These are phyloP conservation scores for Pristionchus pacificus DNA, from an alignment of 1,140 invertebrate species.

Conservation along the genomic window DNA sequence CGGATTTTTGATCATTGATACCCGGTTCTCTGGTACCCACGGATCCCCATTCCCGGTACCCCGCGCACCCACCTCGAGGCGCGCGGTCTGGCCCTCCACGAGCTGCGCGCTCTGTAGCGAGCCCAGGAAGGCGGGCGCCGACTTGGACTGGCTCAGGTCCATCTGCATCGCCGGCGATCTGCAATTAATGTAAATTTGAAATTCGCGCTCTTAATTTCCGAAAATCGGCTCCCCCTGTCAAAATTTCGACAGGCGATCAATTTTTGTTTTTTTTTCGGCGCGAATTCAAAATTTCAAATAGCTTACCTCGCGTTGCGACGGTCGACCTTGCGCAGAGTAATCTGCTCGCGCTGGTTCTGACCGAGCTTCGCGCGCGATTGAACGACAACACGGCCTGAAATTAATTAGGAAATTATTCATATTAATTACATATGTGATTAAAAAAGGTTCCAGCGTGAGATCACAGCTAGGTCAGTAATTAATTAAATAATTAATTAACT, in stretches of 20 bases:
- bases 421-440: too few species aligned
- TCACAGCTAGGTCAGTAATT: too few species aligned
- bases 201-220: too few species aligned
- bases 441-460: too few species aligned
- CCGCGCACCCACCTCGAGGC: slow-evolving; percentile 84
- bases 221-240: too few species aligned
- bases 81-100: slow-evolving; percentile 73
- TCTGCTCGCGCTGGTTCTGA: slow-evolving; percentile 39
- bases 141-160: slow-evolving; percentile 74
- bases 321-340: slow-evolving; percentile 47
- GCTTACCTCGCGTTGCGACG: slow-evolving; percentile 18
- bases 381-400: slow-evolving; percentile 39
- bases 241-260: too few species aligned
- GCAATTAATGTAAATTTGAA: slow-evolving; percentile 1
- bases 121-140: slow-evolving; percentile 79
- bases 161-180: slow-evolving; percentile 28
- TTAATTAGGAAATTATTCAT: too few species aligned
- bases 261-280: too few species aligned
- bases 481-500: too few species aligned
- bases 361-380: slow-evolving; percentile 34
- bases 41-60: too few species aligned
- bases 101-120: slow-evolving; percentile 65
- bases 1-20: too few species aligned
- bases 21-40: too few species aligned
- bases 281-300: not conserved